Conservation (phyloP, 2,888 invertebrate species). For the Thelaira solivaga region DNA sequence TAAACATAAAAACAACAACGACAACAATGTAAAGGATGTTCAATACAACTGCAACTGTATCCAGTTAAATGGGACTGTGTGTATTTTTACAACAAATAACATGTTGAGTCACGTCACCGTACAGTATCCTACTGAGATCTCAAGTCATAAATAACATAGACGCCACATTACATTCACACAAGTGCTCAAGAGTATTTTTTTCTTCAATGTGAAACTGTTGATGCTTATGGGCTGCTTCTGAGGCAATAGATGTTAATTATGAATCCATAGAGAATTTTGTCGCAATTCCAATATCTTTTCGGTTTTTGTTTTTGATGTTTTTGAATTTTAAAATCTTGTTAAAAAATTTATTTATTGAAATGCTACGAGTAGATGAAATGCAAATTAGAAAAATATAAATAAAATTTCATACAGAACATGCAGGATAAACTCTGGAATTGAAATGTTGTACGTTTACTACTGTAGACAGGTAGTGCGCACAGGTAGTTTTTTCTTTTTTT, state of each 20-base stretch:
- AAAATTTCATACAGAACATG: too few relatives aligned
- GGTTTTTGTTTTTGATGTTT: constrained; percentile 6
- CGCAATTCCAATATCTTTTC: constrained; percentile 29
- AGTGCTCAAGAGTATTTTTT: not conserved
- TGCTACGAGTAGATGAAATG: constrained; percentile 51
- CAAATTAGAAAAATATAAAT: constrained; percentile 51
- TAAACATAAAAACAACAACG: constrained; percentile 4
- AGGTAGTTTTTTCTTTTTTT: too few relatives aligned
- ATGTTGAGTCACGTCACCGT: constrained; percentile 50
- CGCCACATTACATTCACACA: constrained; percentile 54
- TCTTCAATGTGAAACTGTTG: not conserved
- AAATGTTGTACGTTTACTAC: too few relatives aligned
- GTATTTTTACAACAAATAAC: constrained; percentile 20
- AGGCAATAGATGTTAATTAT: not conserved
- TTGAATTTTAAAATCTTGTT: constrained; percentile 25
- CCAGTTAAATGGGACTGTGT: not conserved
- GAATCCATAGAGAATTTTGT: constrained; percentile 29
- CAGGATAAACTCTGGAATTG: not conserved
- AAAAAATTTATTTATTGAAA: not conserved
- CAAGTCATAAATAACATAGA: constrained; percentile 62
- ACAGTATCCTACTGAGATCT: constrained; percentile 58
- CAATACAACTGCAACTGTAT: constrained; percentile 12
- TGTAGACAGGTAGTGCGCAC: too few relatives aligned
- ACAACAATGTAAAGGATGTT: constrained; percentile 30
- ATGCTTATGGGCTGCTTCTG: not conserved